Percentiles rank a stretch among this genome's conserved stretches.
Evolutionary conservation across 2,797 vertebrate species (phyloP).

Genomic region (Nyctalus aviator): DNA sequence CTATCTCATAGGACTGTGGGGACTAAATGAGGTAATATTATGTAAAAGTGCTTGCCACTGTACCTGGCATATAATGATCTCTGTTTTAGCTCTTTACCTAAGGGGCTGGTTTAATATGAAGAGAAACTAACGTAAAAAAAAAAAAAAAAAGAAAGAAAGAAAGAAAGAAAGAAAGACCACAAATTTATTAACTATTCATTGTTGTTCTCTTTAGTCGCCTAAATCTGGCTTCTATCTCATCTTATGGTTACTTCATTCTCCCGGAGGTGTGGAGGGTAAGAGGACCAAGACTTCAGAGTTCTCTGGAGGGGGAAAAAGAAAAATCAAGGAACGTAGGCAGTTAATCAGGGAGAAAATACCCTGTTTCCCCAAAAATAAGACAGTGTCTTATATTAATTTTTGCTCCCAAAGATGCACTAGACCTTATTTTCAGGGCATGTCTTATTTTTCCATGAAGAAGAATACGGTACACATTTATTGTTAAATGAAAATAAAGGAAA

Average conservation of each 20-base stretch:
- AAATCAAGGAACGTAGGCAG: neutral
- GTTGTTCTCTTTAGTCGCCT: neutral
- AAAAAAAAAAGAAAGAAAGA: too few relatives aligned
- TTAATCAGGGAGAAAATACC: neutral
- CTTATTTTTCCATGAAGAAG: too few relatives aligned
- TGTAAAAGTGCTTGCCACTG: neutral
- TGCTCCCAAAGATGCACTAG: too few relatives aligned
- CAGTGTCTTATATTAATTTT: too few relatives aligned
- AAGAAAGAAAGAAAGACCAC: too few relatives aligned
- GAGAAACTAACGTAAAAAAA: neutral
- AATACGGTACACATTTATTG: too few relatives aligned
- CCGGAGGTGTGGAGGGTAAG: neutral
- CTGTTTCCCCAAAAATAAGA: too few relatives aligned
- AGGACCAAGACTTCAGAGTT: neutral
- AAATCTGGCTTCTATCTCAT: neutral
- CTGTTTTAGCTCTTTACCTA: neutral
- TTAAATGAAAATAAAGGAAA: too few relatives aligned
- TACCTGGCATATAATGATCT: neutral
- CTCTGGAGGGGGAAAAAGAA: neutral
- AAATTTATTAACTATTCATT: conserved; percentile 6
- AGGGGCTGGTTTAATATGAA: neutral
- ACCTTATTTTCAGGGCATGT: too few relatives aligned
- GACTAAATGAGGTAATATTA: neutral
- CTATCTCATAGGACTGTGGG: neutral
- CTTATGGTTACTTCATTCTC: neutral